These are phyloP conservation scores for Anoplius nigerrimus DNA, from an alignment of 2,888 invertebrate species.

Conservation along the genomic window DNA sequence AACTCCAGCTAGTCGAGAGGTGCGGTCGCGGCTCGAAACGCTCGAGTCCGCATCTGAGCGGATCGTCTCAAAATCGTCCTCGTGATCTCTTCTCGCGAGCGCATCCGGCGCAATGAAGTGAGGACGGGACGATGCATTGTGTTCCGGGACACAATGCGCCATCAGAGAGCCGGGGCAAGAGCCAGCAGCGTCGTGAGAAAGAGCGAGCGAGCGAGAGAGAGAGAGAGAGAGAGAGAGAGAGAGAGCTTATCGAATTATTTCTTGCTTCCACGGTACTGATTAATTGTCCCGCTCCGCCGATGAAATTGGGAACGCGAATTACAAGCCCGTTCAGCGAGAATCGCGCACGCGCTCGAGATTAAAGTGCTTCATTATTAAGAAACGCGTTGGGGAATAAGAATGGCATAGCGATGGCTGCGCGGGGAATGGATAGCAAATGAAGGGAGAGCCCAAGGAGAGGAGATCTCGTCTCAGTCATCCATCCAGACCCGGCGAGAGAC, in stretches of 20 bases:
- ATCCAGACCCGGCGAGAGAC: slow-evolving; percentile 22
- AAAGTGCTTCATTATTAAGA: slow-evolving; percentile 60
- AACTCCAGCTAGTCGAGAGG: no score
- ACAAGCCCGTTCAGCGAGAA: slow-evolving; percentile 12
- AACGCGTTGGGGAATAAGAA: slow-evolving; percentile 47
- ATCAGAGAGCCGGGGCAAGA: no score
- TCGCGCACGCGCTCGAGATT: slow-evolving; percentile 42
- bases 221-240: neutral
- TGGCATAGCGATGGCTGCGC: slow-evolving; percentile 15
- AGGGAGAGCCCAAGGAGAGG: slow-evolving; percentile 34
- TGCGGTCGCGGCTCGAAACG: no score
- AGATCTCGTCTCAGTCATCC: slow-evolving; percentile 22
- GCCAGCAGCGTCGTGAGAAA: no score
- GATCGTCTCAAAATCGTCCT: no score
- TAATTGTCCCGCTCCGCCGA: slow-evolving; percentile 39
- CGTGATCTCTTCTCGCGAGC: no score
- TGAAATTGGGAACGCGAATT: slow-evolving; percentile 43
- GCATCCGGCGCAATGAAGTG: no score
- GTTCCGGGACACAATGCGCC: no score
- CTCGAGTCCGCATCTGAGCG: no score
- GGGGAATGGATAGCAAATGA: slow-evolving; percentile 27
- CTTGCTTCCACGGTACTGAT: slow-evolving; percentile 33
- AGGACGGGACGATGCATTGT: no score
- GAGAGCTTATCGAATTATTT: slow-evolving; percentile 39
- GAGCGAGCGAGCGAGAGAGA: neutral